Evolutionary conservation across 1,140 invertebrate species (phyloP).

Genomic region (Euglossa dilemma): DNA sequence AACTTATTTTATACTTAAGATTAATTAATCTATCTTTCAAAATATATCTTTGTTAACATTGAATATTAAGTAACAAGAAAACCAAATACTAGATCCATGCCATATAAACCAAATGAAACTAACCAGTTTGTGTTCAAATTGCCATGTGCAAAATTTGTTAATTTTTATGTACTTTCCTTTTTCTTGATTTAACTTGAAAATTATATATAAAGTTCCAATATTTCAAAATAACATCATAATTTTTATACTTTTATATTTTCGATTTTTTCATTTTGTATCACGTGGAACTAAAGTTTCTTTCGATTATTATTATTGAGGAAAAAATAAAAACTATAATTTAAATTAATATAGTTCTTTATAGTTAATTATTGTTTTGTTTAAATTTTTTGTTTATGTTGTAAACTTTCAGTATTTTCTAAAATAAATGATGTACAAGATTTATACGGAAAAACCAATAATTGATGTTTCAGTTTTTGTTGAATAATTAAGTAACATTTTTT

Average conservation of each 20-base stretch:
- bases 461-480: constrained; percentile 30
- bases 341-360: constrained; percentile 19
- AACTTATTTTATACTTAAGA: constrained; percentile 73
- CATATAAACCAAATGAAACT: constrained; percentile 80
- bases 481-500: constrained; percentile 14
- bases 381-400: constrained; percentile 12
- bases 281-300: constrained; percentile 17
- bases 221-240: constrained; percentile 25
- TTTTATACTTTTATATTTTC: constrained; percentile 35
- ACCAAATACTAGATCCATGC: constrained; percentile 81
- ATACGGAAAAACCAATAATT: not conserved
- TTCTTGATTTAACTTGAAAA: constrained; percentile 25
- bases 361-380: not conserved
- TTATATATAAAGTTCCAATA: constrained; percentile 24
- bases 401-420: constrained; percentile 36
- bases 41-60: constrained; percentile 61
- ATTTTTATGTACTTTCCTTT: constrained; percentile 30
- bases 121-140: constrained; percentile 80
- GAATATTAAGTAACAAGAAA: constrained; percentile 70
- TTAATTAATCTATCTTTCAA: constrained; percentile 42
- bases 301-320: not conserved
- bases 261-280: constrained; percentile 19
- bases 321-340: constrained; percentile 4
- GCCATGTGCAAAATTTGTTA: constrained; percentile 49
- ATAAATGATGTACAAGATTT: constrained; percentile 17